Base-by-base conservation (phyloP, 2,888 invertebrate genomes). In the Diaphora mendica region DNA sequence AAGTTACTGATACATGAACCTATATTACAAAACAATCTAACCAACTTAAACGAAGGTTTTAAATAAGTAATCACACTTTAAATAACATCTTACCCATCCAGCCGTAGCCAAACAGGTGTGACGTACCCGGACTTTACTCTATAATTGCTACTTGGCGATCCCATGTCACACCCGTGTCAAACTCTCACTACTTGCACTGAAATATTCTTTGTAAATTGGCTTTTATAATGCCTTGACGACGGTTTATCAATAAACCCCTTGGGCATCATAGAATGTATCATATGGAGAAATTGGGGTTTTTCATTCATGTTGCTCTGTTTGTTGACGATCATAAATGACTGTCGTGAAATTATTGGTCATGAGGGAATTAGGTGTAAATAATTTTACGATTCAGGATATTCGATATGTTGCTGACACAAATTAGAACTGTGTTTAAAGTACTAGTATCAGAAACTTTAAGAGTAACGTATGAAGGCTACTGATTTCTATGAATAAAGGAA, bases 111-210 rank as follows among this genome's bases (percentile, higher is more conserved):
- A 77, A 79, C 86, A 88, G 88, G 88, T 89, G 87, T 84, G 88
- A 83, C 83, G 78, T 59, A 64, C 72, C 75, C 70, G 79, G 76
- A 84, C 79, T 79, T 83, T 80, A 83, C 84, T 81, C 85, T 89
- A 90, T 92, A 93, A 93, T 93, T 93, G 92, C 87, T 87, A 89
- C 88, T 88, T 86, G 81, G 84, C 88, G 84, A 88, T 89, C 91
- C 92, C 90, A 75, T 85, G 93, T 94, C 94, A 89, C 85, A 94
- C 94, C 94, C 94, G 89, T 84, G 90, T 94, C 94, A 93, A 81
- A 81, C 77, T 66, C 83, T 82, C 86, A 86, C 88, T 89, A 88
- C 89, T 89, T 88, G 89, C 88, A 88, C 86, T 84, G 88, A 89
- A 92, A 93, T 91, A 92, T 88, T 90, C 84, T 80, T 81, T 85